Evolutionary conservation across 2,888 invertebrate species (phyloP), one percentile per base, ranked within the genome.

Genomic region (Dinocampus coccinellae): DNA sequence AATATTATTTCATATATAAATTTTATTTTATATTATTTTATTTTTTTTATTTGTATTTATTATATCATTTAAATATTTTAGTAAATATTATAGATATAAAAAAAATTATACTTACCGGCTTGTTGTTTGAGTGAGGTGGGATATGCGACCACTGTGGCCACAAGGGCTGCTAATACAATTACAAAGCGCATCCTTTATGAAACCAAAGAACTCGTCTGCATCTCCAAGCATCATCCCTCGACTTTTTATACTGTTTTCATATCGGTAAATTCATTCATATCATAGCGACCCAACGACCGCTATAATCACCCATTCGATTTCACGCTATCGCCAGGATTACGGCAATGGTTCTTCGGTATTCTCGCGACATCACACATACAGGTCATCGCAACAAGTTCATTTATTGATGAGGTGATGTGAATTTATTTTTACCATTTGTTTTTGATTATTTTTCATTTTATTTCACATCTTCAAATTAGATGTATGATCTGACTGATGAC

Each of bases 161-260:
- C 81, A 70, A 87, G 77, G 79, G 84, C 83, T 76, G 86, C 77
- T 75, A 86, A 80, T 76, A 85, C 79, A 74, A 85, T 76, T 78
- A 81, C 79, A 77, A 79, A 83, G 79, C 81, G 82, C 87, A 87
- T 87, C 79, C 79, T 83, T 82, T 80, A 71, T 79, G 80, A 78
- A 81, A 64, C 34, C 58, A 47, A 33, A 70, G 58, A 64, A 20
- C 70, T 70, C 47, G 42, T 70, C 70, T 70, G 57, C 84, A 81
- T 75, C 74, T 42, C 74, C 69, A 66, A 74, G 22, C 24, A 53
- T 4, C 64, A 57, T 66, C 29, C 22, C 69, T 55, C 68, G 74
- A 73, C 70, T 83, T 86, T 87, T 84, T 87, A 87, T 87, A 87
- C 86, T 68, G 73, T 78, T 81, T 80, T 79, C 64, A 64, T 84